These are phyloP conservation scores for Sebastiscus albofasciatus DNA, from an alignment of 2,797 vertebrate species.

Conservation along the genomic window DNA sequence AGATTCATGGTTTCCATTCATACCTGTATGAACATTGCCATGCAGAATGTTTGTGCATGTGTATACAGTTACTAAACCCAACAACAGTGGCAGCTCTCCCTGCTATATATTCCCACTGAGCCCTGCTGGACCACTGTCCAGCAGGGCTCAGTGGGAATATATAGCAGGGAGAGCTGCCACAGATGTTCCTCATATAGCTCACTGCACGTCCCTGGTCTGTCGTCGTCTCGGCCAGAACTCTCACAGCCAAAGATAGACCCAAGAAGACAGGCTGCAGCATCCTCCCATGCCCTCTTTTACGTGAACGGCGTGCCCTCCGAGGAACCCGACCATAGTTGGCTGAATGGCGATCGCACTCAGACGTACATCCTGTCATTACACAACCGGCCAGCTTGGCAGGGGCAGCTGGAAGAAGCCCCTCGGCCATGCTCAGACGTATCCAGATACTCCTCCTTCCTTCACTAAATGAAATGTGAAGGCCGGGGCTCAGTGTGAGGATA, in stretches of 20 bases:
- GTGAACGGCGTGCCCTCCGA: conserved; percentile 34
- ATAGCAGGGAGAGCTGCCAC: no score
- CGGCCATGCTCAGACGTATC: conserved; percentile 9
- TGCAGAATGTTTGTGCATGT: not conserved
- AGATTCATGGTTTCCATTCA: not conserved
- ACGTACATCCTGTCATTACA: conserved; percentile 49
- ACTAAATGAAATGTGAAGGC: conserved; percentile 61
- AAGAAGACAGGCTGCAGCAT: conserved; percentile 17
- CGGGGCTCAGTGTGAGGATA: conserved; percentile 38
- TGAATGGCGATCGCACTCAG: conserved; percentile 19
- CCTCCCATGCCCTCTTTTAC: conserved; percentile 55
- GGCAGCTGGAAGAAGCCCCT: conserved; percentile 11
- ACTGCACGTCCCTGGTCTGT: not conserved
- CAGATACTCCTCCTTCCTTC: conserved; percentile 31
- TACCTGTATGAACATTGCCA: not conserved
- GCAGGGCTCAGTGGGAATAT: no score
- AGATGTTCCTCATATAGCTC: conserved; percentile 35
- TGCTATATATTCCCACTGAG: conserved; percentile 4
- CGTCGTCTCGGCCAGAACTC: conserved; percentile 5
- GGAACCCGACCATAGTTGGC: conserved; percentile 47
- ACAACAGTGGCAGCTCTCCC: not conserved
- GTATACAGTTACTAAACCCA: not conserved
- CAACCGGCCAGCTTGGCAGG: conserved; percentile 42
- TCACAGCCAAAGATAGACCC: conserved; percentile 59
- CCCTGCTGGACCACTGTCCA: conserved; percentile 22